phyloP scores from a whole-genome alignment of 1,140 invertebrate species.

The Mylabris phalerata region DNA sequence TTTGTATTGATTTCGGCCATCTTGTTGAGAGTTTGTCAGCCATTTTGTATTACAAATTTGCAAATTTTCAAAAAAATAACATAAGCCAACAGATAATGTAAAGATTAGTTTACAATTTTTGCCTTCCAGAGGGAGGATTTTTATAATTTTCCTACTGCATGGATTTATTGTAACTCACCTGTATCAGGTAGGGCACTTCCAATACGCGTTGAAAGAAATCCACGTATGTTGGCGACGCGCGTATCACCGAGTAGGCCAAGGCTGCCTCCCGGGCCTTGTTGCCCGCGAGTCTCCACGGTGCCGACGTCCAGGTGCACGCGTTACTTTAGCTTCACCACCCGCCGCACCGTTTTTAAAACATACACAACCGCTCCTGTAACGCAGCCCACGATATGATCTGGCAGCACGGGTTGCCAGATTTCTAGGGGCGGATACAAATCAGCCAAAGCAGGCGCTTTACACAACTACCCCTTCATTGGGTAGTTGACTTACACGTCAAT shows the following conservation, averaged over 20 bases:
- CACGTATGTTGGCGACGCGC: constrained; percentile 51
- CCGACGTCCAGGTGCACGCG: constrained; percentile 31
- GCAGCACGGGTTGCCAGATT: constrained; percentile 17
- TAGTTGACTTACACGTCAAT: not conserved
- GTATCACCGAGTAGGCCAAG: constrained; percentile 46
- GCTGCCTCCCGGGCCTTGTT: constrained; percentile 43
- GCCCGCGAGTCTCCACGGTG: constrained; percentile 36
- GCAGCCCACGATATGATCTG: constrained; percentile 18
- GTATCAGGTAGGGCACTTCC: constrained; percentile 50
- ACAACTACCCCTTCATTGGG: constrained; percentile 20
- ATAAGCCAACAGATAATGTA: too few relatives aligned
- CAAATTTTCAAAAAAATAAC: too few relatives aligned
- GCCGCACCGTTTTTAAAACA: constrained; percentile 13
- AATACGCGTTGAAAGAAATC: constrained; percentile 49
- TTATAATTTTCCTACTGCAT: not conserved
- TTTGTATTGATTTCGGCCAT: constrained; percentile 34
- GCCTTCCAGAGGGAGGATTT: too few relatives aligned
- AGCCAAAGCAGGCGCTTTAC: constrained; percentile 20
- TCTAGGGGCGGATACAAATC: constrained; percentile 19
- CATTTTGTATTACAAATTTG: constrained; percentile 1
- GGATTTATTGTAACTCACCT: constrained; percentile 41
- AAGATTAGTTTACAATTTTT: too few relatives aligned
- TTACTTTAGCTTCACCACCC: constrained; percentile 12
- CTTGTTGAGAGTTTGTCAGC: constrained; percentile 16
- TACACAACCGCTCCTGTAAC: constrained; percentile 21